Evolutionary conservation across 2,888 invertebrate genomes (phyloP), one percentile per base, ranked within the genome.

Genomic region (Lasioglossum vierecki): DNA sequence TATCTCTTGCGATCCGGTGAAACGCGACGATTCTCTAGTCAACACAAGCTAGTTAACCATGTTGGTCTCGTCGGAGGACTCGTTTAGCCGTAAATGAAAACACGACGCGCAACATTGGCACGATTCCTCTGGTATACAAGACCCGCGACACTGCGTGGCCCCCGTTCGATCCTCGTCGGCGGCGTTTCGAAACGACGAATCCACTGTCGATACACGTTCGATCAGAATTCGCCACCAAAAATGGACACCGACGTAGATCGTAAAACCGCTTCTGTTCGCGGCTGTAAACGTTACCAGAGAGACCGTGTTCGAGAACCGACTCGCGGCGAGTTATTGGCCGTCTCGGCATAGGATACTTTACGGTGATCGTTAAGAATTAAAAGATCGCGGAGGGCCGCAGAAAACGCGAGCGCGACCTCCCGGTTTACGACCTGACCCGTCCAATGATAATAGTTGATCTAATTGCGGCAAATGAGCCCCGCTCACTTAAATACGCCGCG

Each of bases 71-170:
- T 35, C 15, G 53, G 53, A 53, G 79, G 75, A 82, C 89, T 89
- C 80, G 90, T 88, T 91, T 88, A 88, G 82, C 90, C 90, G 88
- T 91, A 92, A 91, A 88, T 82, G 88, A 88, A 88, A 84, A 80
- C 75, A 77, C 88, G 75, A 79, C 71, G 73, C 26, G 66, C 86
- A 90, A 86, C 92, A 91, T 91, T 91, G 92, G 89, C 93, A 91
- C 91, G 89, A 90, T 92, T 92, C 88, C 85, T 85, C 82, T 39
- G 89, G 89, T 44, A 41, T 85, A 86, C 92, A 89, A 91, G 91
- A 90, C 79, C 86, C 91, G 91, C n/a, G 41, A 68, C 71, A 57
- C 26, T 8, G 35, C 30, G 41, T 46, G 35, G 41, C 22, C 30
- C 82, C 44, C 76, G 35, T 13, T 44, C 76, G n/a, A 53, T n/a